These are phyloP conservation scores for Thunnus maccoyii DNA, from an alignment of 2,113 vertebrate genomes.

Conservation along the genomic window DNA sequence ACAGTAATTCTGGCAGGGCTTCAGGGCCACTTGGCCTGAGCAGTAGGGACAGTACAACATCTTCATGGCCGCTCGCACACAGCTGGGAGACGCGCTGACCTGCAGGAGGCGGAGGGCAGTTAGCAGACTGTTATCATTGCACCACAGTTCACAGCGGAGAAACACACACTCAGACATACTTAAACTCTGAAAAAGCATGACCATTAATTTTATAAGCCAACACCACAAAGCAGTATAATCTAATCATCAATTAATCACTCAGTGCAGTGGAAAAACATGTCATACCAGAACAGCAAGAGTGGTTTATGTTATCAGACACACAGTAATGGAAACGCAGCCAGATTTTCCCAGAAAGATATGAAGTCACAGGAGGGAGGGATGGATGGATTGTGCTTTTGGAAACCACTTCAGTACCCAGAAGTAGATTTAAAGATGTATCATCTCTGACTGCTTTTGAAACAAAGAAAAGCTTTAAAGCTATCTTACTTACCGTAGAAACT, in stretches of 20 bases:
- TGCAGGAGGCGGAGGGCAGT: constrained; percentile 64
- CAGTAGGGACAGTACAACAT: constrained; percentile 98
- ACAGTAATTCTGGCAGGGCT: constrained; percentile 98
- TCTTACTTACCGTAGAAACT: constrained; percentile 87
- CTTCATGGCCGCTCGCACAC: constrained; percentile 91
- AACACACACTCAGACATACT: constrained; percentile 32
- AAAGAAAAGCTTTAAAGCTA: not conserved
- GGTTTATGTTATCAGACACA: constrained; percentile 61
- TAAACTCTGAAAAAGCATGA: constrained; percentile 33
- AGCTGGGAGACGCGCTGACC: constrained; percentile 93
- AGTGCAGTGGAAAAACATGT: constrained; percentile 60
- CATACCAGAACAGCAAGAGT: constrained; percentile 33
- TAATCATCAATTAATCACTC: constrained; percentile 67
- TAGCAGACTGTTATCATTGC: constrained; percentile 40
- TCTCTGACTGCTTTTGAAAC: constrained; percentile 4
- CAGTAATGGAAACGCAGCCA: constrained; percentile 26
- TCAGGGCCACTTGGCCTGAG: constrained; percentile 92
- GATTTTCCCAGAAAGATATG: constrained; percentile 30
- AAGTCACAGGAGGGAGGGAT: constrained; percentile 20
- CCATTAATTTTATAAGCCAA: constrained; percentile 39
- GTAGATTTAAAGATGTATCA: not conserved
- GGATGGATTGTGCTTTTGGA: not conserved
- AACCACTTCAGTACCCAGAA: not conserved
- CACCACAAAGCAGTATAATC: constrained; percentile 51
- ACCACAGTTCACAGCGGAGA: not conserved